Conservation (phyloP, 1,140 invertebrate genomes). For the Drosophila kepulauana region DNA sequence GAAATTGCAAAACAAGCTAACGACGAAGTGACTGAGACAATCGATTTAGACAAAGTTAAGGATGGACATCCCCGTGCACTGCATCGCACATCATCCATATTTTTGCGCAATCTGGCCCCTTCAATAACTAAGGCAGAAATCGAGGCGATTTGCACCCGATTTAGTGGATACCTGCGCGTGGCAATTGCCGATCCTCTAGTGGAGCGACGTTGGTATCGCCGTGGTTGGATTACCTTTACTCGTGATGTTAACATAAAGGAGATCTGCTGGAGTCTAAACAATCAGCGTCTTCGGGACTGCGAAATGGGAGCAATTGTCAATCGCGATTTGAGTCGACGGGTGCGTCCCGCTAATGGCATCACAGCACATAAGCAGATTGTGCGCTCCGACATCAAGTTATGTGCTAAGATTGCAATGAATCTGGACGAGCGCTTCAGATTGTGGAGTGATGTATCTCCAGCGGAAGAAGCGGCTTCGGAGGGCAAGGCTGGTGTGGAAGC, state of each 20-base stretch:
- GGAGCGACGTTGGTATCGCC: constrained; percentile 96
- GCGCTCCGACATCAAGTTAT: constrained; percentile 95
- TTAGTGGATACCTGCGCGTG: constrained; percentile 97
- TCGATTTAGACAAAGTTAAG: constrained; percentile 85
- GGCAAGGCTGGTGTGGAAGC: constrained; percentile 65
- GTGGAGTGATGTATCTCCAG: constrained; percentile 86
- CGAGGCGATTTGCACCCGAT: constrained; percentile 97
- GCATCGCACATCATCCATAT: constrained; percentile 98
- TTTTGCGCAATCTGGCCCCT: constrained; percentile 97
- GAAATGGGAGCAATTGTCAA: constrained; percentile 98
- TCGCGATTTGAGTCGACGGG: constrained; percentile 95
- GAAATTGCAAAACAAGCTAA: constrained; percentile 9
- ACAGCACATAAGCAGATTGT: constrained; percentile 96
- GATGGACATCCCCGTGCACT: constrained; percentile 88
- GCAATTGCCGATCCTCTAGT: constrained; percentile 98
- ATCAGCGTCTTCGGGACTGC: constrained; percentile 93
- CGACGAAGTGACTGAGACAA: constrained; percentile 67
- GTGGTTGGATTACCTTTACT: constrained; percentile 99
- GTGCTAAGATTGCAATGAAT: constrained; percentile 97
- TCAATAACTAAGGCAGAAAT: constrained; percentile 98
- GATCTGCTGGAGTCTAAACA: constrained; percentile 99
- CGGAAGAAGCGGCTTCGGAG: constrained; percentile 58
- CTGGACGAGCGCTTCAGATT: constrained; percentile 94
- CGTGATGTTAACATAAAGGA: constrained; percentile 99
- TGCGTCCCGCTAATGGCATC: constrained; percentile 96